Conservation (phyloP, 2,797 vertebrate genomes). For the Scleropages formosus region DNA sequence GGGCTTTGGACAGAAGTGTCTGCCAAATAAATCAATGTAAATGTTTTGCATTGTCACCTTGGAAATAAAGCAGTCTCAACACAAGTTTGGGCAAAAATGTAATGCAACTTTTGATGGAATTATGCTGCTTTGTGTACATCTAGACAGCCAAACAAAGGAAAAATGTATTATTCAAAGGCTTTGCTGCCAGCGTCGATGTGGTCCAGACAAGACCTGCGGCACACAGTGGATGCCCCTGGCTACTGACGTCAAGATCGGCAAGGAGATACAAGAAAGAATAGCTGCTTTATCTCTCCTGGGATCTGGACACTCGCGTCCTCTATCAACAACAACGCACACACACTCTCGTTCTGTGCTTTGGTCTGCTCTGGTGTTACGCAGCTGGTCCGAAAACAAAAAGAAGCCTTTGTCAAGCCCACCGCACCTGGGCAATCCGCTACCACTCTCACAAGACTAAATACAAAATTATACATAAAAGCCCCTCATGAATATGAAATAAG, state of each 20-base stretch:
- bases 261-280: conserved; percentile 23
- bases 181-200: neutral
- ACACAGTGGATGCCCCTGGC: conserved; percentile 16
- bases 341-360: neutral
- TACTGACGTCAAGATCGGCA: conserved; percentile 31
- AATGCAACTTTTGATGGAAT: neutral
- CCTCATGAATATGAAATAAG: neutral
- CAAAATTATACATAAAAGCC: neutral
- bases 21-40: too few species aligned
- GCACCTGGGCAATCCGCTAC: conserved; percentile 6
- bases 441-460: conserved; percentile 12
- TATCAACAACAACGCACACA: neutral
- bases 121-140: neutral
- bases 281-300: conserved; percentile 21
- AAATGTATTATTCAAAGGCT: neutral
- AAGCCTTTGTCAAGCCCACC: neutral
- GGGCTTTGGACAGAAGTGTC: too few species aligned
- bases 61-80: neutral
- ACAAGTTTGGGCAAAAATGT: neutral
- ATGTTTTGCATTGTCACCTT: neutral
- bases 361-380: neutral
- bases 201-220: conserved; percentile 11
- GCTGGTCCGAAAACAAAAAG: neutral
- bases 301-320: conserved; percentile 19
- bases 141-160: neutral